Percentiles rank a stretch among this genome's conserved stretches.
Conservation (phyloP, 2,888 invertebrate species). For the Petrolisthes manimaculis region DNA sequence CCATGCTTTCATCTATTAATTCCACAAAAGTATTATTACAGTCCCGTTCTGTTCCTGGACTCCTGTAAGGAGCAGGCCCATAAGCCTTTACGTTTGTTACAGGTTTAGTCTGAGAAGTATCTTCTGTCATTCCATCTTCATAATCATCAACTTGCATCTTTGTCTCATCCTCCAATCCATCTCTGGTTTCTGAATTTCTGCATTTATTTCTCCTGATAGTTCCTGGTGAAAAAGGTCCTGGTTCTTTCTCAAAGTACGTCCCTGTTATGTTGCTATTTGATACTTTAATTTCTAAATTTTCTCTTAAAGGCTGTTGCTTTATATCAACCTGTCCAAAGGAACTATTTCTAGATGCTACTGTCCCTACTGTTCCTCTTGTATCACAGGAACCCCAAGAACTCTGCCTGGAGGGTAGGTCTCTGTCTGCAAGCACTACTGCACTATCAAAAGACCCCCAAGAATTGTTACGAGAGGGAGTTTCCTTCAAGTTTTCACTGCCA, state of each 20-base stretch:
- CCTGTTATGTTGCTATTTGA: constrained; percentile 46
- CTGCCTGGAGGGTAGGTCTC: constrained; percentile 68
- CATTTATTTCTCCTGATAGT: constrained; percentile 51
- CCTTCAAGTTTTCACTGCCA: constrained; percentile 65
- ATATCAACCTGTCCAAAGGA: constrained; percentile 63
- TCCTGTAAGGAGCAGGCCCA: constrained; percentile 54
- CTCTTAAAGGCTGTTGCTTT: constrained; percentile 50
- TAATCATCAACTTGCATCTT: constrained; percentile 36
- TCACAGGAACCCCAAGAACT: constrained; percentile 67
- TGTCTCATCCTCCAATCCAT: constrained; percentile 30
- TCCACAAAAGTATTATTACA: constrained; percentile 23
- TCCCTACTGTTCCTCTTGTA: constrained; percentile 60
- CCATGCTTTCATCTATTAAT: constrained; percentile 35
- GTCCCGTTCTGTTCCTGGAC: constrained; percentile 36
- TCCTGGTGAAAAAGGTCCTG: constrained; percentile 55
- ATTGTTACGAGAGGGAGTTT: constrained; percentile 78
- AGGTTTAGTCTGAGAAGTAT: constrained; percentile 27
- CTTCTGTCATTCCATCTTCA: constrained; percentile 34
- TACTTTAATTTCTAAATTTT: constrained; percentile 34
- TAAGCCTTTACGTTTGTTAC: constrained; percentile 47
- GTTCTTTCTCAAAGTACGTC: constrained; percentile 53
- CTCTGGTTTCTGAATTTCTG: constrained; percentile 36
- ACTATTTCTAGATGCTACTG: constrained; percentile 60
- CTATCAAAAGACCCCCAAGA: constrained; percentile 85
- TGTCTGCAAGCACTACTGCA: constrained; percentile 77